Conservation (phyloP, 2,797 vertebrate genomes). For the Sebastes umbrosus region DNA sequence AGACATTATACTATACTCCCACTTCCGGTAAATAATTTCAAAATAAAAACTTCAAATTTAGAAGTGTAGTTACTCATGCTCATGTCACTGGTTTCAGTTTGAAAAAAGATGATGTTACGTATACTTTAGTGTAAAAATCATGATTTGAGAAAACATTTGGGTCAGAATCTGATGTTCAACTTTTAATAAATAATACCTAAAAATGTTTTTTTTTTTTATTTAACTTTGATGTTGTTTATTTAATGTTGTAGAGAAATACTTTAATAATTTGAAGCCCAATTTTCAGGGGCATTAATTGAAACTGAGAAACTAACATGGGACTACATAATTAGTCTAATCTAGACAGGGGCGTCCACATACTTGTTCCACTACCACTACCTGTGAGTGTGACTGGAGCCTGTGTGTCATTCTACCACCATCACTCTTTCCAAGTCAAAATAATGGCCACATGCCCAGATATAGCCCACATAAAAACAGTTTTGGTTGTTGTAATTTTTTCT, state of each 20-base stretch:
- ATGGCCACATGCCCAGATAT: background rate
- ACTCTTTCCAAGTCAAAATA: background rate
- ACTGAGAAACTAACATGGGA: background rate
- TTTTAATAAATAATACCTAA: background rate
- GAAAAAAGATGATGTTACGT: background rate
- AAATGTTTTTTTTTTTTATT: background rate
- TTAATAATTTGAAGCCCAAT: background rate
- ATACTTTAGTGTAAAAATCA: background rate
- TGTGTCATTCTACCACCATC: background rate
- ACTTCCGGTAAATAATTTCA: no score
- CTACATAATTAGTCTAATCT: background rate
- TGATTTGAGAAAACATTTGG: background rate
- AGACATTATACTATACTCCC: no score
- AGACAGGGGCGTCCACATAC: background rate
- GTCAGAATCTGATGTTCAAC: background rate
- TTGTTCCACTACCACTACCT: background rate
- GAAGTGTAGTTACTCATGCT: no score
- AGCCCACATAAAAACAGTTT: no score
- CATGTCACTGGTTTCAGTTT: background rate
- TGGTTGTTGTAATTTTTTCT: background rate
- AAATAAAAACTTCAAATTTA: no score
- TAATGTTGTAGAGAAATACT: background rate
- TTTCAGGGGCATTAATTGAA: background rate
- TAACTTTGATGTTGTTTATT: background rate
- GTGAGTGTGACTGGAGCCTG: background rate